Conservation (phyloP, 1,140 invertebrate species). For the Manduca sexta region DNA sequence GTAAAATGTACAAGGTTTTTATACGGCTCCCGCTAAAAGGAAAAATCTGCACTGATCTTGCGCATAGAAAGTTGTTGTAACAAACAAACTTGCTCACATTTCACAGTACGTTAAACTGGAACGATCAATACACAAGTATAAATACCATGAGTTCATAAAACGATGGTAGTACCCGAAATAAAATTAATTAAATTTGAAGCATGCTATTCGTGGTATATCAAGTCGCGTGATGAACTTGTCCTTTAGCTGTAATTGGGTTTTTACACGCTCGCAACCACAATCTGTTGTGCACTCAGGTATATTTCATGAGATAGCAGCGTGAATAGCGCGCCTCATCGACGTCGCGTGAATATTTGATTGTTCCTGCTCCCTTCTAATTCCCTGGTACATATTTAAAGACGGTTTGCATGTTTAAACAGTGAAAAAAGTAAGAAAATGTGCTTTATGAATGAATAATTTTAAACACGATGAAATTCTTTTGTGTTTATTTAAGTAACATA, state of each 20-base stretch:
- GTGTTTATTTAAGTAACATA: neutral
- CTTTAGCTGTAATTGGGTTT: slow-evolving; percentile 2
- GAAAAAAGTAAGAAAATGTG: slow-evolving; percentile 1
- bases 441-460: too few relatives aligned
- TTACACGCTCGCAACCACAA: neutral
- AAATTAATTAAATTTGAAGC: slow-evolving; percentile 1
- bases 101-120: too few relatives aligned
- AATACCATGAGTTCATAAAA: too few relatives aligned
- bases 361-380: slow-evolving; percentile 23
- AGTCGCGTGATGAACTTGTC: neutral
- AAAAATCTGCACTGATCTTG: too few relatives aligned
- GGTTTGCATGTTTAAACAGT: slow-evolving; percentile 14
- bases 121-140: too few relatives aligned
- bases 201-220: neutral
- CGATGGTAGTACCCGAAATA: too few relatives aligned
- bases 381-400: slow-evolving; percentile 33
- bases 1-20: too few relatives aligned
- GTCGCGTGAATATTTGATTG: slow-evolving; percentile 29
- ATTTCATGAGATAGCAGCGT: slow-evolving; percentile 7
- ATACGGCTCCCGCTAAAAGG: too few relatives aligned
- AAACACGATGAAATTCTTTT: neutral
- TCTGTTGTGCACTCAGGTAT: neutral
- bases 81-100: too few relatives aligned
- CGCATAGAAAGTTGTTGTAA: too few relatives aligned
- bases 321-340: slow-evolving; percentile 9